phyloP scores from a whole-genome alignment of 2,888 invertebrate species.

The Sicus ferrugineus region DNA sequence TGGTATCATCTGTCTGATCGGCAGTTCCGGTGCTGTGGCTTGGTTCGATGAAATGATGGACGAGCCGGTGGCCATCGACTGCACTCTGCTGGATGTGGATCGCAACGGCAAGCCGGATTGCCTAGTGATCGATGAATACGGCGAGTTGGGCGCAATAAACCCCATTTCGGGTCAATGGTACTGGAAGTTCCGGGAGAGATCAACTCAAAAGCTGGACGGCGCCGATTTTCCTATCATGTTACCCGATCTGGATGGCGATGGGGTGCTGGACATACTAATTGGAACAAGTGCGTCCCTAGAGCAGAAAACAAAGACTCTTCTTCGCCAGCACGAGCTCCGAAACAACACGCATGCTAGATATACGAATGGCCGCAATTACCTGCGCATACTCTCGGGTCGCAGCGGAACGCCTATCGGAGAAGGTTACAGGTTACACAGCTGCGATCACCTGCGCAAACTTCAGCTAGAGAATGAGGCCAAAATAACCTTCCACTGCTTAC shows the following conservation, averaged over 20 bases:
- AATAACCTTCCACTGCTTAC: slow-evolving; percentile 70
- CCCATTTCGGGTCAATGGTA: slow-evolving; percentile 69
- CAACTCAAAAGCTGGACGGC: slow-evolving; percentile 66
- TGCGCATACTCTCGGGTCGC: slow-evolving; percentile 75
- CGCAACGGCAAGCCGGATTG: slow-evolving; percentile 78
- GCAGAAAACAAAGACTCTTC: slow-evolving; percentile 52
- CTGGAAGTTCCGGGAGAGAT: slow-evolving; percentile 64
- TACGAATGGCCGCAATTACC: slow-evolving; percentile 67
- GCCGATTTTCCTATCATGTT: slow-evolving; percentile 76
- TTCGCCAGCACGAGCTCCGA: slow-evolving; percentile 42
- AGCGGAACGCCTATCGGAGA: slow-evolving; percentile 74
- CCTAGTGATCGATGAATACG: slow-evolving; percentile 76
- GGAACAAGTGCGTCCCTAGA: slow-evolving; percentile 65
- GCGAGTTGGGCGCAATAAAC: slow-evolving; percentile 70
- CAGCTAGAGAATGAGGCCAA: slow-evolving; percentile 66
- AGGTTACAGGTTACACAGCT: slow-evolving; percentile 70
- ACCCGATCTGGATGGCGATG: slow-evolving; percentile 77
- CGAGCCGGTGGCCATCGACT: slow-evolving; percentile 77
- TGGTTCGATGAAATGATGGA: slow-evolving; percentile 77
- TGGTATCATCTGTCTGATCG: slow-evolving; percentile 76
- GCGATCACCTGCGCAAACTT: slow-evolving; percentile 69
- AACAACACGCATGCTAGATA: slow-evolving; percentile 26
- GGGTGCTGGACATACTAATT: slow-evolving; percentile 74
- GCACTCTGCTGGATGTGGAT: slow-evolving; percentile 77
- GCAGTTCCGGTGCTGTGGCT: slow-evolving; percentile 74